Evolutionary conservation across 2,888 invertebrate genomes (phyloP).

Genomic region (Rosalia funebris): DNA sequence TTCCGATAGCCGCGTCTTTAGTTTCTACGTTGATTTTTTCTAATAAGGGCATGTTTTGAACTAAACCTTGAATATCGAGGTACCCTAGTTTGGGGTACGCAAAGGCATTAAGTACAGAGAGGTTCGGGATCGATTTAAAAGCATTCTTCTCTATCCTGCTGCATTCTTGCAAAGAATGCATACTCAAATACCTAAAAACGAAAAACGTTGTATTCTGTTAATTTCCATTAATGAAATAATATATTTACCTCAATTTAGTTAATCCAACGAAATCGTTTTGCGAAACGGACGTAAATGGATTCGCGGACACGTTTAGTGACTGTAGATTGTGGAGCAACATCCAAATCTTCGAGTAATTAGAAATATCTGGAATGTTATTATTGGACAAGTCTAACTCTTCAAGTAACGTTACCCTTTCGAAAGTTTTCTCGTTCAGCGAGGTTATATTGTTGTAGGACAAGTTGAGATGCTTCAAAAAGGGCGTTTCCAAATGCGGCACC

Average conservation of each 20-base stretch:
- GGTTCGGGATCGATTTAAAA: conserved; percentile 77
- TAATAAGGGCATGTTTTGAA: conserved; percentile 78
- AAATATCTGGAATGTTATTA: conserved; percentile 73
- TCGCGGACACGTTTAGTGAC: conserved; percentile 81
- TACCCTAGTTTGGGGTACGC: conserved; percentile 84
- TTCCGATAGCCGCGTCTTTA: conserved; percentile 83
- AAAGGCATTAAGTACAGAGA: conserved; percentile 76
- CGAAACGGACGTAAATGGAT: conserved; percentile 81
- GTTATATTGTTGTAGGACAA: conserved; percentile 80
- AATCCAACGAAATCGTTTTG: conserved; percentile 81
- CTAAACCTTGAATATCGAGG: conserved; percentile 84
- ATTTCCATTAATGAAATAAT: neutral
- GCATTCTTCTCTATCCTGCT: conserved; percentile 84
- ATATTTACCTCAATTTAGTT: conserved; percentile 56
- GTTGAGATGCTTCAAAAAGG: conserved; percentile 82
- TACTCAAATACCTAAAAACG: conserved; percentile 72
- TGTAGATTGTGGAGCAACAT: conserved; percentile 77
- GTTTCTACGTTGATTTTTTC: conserved; percentile 86
- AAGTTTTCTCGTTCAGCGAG: conserved; percentile 73
- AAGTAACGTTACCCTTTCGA: conserved; percentile 82
- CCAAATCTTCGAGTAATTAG: conserved; percentile 74
- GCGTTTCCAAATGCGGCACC: conserved; percentile 81
- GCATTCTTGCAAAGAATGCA: conserved; percentile 75
- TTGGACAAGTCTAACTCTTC: conserved; percentile 81
- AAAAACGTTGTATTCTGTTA: neutral